Evolutionary conservation across 1,140 invertebrate species (phyloP), one percentile per base, ranked within the genome.

Genomic region (Microplitis demolitor): DNA sequence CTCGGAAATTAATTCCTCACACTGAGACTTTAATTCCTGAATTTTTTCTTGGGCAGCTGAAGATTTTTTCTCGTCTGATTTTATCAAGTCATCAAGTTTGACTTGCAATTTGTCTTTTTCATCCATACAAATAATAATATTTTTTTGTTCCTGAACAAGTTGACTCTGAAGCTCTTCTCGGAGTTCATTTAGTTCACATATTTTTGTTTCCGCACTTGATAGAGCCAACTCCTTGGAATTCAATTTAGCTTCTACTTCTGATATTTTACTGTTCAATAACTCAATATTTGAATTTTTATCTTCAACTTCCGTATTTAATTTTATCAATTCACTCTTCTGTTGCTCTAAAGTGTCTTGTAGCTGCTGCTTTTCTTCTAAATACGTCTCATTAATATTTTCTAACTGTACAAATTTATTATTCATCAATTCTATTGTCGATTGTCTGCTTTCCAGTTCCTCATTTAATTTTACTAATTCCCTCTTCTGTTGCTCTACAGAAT

Each of bases 101-200:
- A n/a, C 4, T 14, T 76, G 54, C n/a, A 76, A 54, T 24, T 11
- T 31, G n/a, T 66, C 14, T 24, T 73, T 73, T 13, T 70, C 51
- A 0, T 54, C 53, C 9, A 54, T 39, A 11, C 73, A n/a, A 8
- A n/a, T 4, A n/a, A 54, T 0, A 0, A 9, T 45, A 50, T 54
- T 73, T 31, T 34, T 61, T 4, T 16, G 54, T 58, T 73, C 71
- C 31, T 71, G 39, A 0, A 33, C 33, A 14, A 76, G 9, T 62
- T 76, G 74, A 61, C 71, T 76, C 37, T 73, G 62, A 56, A 71
- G 56, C 45, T 76, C 74, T 16, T 76, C 68, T 13, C 54, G 35
- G 2, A 76, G 63, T 50, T 76, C 74, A 6, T 13, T 62, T 24
- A 76, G 68, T 37, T 76, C 74, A 70, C 67, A 66, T 1, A 76